A percentile compares a stretch with the other conserved stretches of the same genome.
Evolutionary conservation across 2,888 invertebrate genomes (phyloP).

Genomic region (Zootermopsis nevadensis): DNA sequence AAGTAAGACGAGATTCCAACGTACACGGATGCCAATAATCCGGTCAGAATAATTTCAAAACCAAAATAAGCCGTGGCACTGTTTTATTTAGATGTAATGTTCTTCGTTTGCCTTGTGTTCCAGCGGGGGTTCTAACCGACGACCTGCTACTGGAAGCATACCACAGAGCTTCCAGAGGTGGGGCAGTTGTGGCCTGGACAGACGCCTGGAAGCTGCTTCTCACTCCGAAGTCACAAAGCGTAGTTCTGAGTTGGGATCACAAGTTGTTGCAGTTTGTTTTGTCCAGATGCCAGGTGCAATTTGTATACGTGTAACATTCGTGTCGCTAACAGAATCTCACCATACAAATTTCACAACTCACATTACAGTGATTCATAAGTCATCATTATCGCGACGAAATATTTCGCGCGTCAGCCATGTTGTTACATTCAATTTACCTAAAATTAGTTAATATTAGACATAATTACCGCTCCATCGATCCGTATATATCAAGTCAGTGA

Average conservation of each 20-base stretch:
- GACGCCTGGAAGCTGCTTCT: constrained; percentile 54
- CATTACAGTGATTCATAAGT: neutral
- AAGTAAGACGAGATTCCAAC: too few relatives aligned
- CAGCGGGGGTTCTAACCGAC: constrained; percentile 39
- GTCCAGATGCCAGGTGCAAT: constrained; percentile 48
- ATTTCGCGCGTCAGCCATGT: neutral
- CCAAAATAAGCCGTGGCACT: too few relatives aligned
- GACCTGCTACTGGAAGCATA: constrained; percentile 45
- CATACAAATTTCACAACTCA: neutral
- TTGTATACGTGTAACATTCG: neutral
- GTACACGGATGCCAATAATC: too few relatives aligned
- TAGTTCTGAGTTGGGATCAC: constrained; percentile 54
- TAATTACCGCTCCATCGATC: too few relatives aligned
- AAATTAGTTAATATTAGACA: too few relatives aligned
- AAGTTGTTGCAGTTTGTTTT: constrained; percentile 50
- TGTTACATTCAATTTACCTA: neutral
- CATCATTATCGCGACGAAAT: neutral
- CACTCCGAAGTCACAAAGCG: constrained; percentile 52
- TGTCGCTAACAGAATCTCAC: neutral
- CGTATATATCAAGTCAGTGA: too few relatives aligned
- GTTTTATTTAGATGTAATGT: too few relatives aligned
- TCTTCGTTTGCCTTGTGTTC: neutral
- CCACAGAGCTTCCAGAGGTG: constrained; percentile 16
- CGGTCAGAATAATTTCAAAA: too few relatives aligned
- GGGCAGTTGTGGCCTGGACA: constrained; percentile 49